Conservation (phyloP, 2,113 vertebrate genomes). For the Hippolais icterina region DNA sequence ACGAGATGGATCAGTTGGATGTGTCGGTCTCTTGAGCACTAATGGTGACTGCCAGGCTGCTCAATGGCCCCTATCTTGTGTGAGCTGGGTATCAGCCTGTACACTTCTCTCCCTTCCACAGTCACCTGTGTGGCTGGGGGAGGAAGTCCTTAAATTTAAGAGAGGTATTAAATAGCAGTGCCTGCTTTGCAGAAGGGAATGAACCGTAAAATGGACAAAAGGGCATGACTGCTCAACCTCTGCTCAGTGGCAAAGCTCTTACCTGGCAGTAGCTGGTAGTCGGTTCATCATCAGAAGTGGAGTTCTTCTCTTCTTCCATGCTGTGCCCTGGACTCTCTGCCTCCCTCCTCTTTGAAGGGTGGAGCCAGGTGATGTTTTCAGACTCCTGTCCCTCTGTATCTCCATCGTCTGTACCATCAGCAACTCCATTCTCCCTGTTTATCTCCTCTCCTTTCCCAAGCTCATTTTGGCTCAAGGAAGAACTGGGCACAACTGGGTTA, state of each 20-base stretch:
- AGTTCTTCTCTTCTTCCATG: conserved; percentile 58
- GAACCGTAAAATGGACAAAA: background rate
- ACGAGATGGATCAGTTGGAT: background rate
- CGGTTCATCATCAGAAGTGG: conserved; percentile 70
- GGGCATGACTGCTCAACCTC: background rate
- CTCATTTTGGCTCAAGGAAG: conserved; percentile 62
- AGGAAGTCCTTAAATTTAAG: background rate
- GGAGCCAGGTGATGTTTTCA: conserved; percentile 60
- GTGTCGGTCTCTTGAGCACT: background rate
- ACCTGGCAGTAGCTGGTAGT: conserved; percentile 79
- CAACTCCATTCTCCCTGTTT: conserved; percentile 62
- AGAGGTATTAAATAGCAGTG: background rate
- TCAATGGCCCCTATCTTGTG: background rate
- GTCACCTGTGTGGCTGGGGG: background rate
- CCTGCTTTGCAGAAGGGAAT: background rate
- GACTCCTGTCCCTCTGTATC: conserved; percentile 63
- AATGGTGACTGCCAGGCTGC: background rate
- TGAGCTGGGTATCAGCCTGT: background rate
- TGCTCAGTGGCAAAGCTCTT: conserved; percentile 2
- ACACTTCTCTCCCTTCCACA: background rate
- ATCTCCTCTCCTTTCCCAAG: conserved; percentile 57
- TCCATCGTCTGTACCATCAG: conserved; percentile 71
- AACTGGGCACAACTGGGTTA: conserved; percentile 79
- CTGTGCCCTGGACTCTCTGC: conserved; percentile 53
- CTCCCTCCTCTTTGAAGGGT: conserved; percentile 54